Conservation (phyloP, 1,140 invertebrate species). For the Scaptomyza graminum region DNA sequence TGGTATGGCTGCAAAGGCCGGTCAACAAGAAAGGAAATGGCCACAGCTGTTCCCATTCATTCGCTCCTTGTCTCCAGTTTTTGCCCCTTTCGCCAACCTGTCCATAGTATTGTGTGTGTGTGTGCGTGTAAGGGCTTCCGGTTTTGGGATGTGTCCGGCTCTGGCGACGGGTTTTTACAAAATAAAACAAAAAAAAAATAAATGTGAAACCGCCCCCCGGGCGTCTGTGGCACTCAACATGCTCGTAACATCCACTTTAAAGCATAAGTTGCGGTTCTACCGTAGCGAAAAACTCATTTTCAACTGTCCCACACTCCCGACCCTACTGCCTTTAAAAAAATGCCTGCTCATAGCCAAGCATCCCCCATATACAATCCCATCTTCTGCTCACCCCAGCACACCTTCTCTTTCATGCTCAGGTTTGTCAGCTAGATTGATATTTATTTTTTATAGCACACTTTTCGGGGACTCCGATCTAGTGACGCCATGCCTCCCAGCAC, state of each 20-base stretch:
- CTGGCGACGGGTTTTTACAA: slow-evolving; percentile 4
- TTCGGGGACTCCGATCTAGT: slow-evolving; percentile 33
- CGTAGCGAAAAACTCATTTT: slow-evolving; percentile 57
- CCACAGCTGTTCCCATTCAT: slow-evolving; percentile 74
- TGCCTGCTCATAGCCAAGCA: neutral
- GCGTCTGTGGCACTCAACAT: slow-evolving; percentile 32
- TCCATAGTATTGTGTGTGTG: neutral
- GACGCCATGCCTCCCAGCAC: neutral
- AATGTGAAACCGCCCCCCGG: slow-evolving; percentile 5
- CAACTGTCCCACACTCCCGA: neutral
- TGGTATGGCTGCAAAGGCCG: neutral
- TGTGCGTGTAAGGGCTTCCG: slow-evolving; percentile 46
- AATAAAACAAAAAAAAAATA: slow-evolving; percentile 7
- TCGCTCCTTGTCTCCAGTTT: slow-evolving; percentile 52
- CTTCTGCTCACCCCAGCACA: too few relatives aligned
- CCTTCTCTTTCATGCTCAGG: neutral
- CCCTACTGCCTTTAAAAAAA: too few relatives aligned
- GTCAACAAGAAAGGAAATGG: slow-evolving; percentile 67
- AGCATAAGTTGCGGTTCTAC: slow-evolving; percentile 74
- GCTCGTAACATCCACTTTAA: slow-evolving; percentile 70
- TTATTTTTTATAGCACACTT: slow-evolving; percentile 70
- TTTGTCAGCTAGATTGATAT: slow-evolving; percentile 64
- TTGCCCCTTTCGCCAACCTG: slow-evolving; percentile 26
- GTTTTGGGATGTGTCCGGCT: slow-evolving; percentile 46
- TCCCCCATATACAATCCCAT: neutral